A percentile compares a stretch with the other conserved stretches of the same genome.
These are phyloP conservation scores for Procambarus clarkii DNA, from an alignment of 1,140 invertebrate species.

Conservation along the genomic window DNA sequence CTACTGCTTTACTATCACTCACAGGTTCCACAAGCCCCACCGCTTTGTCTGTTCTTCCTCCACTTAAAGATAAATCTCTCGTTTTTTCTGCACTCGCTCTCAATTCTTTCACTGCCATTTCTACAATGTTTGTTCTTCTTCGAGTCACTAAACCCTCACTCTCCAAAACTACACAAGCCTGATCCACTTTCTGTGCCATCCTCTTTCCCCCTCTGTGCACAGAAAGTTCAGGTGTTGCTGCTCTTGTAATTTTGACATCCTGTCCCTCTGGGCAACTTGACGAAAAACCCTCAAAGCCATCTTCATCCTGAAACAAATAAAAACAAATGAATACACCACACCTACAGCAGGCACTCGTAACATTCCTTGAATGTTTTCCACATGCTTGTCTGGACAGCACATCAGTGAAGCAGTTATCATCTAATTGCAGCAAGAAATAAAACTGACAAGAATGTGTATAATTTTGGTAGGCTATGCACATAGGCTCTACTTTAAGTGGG, in stretches of 20 bases:
- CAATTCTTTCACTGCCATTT: constrained; percentile 43
- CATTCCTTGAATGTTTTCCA: too few species aligned
- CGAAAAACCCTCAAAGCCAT: constrained; percentile 63
- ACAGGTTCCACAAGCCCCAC: not conserved
- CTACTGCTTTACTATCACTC: not conserved
- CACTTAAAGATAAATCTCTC: not conserved
- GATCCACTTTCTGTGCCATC: constrained; percentile 26
- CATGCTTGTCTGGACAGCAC: too few species aligned
- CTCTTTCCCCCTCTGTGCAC: not conserved
- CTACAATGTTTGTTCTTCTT: constrained; percentile 46
- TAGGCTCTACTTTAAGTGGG: too few species aligned
- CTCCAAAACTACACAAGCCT: constrained; percentile 39
- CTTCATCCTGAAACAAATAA: constrained; percentile 60
- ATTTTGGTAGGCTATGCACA: too few species aligned
- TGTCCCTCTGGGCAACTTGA: not conserved
- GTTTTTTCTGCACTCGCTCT: constrained; percentile 5
- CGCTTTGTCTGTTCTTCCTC: not conserved
- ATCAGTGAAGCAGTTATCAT: too few species aligned
- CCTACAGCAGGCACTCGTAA: too few species aligned
- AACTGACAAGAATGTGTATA: too few species aligned
- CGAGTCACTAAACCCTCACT: constrained; percentile 43
- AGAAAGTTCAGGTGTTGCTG: not conserved
- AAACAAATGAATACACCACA: not conserved
- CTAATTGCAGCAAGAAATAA: too few species aligned
- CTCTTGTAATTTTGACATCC: not conserved